Evolutionary conservation across 2,797 vertebrate species (phyloP).

Genomic region (Esox lucius): DNA sequence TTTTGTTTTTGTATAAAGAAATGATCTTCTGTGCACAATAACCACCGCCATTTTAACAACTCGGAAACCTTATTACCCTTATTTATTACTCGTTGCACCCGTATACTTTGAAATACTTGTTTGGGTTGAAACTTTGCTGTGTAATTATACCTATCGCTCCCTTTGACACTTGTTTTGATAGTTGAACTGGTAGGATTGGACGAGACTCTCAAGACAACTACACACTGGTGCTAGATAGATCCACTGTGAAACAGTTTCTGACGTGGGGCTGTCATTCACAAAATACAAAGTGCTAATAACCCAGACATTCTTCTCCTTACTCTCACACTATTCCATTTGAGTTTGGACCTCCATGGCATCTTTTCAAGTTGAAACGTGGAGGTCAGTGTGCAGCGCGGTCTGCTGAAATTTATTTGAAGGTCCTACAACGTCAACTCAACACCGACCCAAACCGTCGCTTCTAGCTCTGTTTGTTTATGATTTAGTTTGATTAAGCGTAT

Average conservation of each 20-base stretch:
- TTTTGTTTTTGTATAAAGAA: slow-evolving; percentile 76
- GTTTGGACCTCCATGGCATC: slow-evolving; percentile 45
- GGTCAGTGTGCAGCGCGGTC: slow-evolving; percentile 38
- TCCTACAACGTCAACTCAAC: background rate
- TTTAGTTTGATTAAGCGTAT: slow-evolving; percentile 57
- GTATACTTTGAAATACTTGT: slow-evolving; percentile 83
- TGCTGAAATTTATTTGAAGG: background rate
- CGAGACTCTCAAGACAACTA: slow-evolving; percentile 74
- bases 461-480: slow-evolving; percentile 32
- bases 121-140: slow-evolving; percentile 81
- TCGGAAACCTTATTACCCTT: slow-evolving; percentile 84
- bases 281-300: slow-evolving; percentile 67
- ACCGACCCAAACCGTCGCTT: background rate
- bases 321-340: slow-evolving; percentile 49
- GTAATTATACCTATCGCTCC: slow-evolving; percentile 62
- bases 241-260: slow-evolving; percentile 93
- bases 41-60: slow-evolving; percentile 88
- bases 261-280: slow-evolving; percentile 81
- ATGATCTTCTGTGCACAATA: slow-evolving; percentile 95
- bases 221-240: slow-evolving; percentile 94
- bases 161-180: slow-evolving; percentile 64
- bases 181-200: slow-evolving; percentile 52
- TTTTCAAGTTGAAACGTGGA: slow-evolving; percentile 32
- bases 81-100: slow-evolving; percentile 97
- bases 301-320: slow-evolving; percentile 55